Evolutionary conservation across 2,113 vertebrate species (phyloP).

Genomic region (Lepisosteus osseus): DNA sequence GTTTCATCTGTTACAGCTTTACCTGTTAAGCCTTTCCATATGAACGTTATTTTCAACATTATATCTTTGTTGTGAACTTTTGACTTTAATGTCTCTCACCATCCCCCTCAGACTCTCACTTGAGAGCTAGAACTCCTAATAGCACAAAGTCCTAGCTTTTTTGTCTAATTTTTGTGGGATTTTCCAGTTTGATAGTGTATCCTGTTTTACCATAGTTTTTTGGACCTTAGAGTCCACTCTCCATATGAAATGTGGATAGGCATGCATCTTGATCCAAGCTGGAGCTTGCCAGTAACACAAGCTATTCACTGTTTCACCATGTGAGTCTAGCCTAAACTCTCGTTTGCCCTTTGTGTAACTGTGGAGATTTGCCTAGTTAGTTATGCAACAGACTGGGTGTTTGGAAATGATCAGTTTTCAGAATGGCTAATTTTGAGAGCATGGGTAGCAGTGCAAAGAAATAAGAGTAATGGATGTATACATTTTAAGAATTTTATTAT

Average conservation of each 20-base stretch:
- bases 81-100: too few relatives aligned
- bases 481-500: not conserved
- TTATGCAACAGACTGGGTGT: conserved; percentile 34
- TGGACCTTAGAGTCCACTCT: not conserved
- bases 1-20: too few relatives aligned
- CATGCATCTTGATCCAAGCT: not conserved
- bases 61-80: too few relatives aligned
- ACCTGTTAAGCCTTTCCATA: too few relatives aligned
- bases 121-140: too few relatives aligned
- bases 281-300: not conserved
- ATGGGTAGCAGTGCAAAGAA: conserved; percentile 41
- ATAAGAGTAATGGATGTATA: not conserved
- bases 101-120: too few relatives aligned
- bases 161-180: not conserved
- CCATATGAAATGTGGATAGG: not conserved
- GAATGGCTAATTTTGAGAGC: conserved; percentile 55
- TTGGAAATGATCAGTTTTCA: conserved; percentile 56
- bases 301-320: not conserved
- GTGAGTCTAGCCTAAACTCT: not conserved
- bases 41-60: too few relatives aligned
- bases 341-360: not conserved
- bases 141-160: not conserved
- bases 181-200: not conserved
- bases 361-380: not conserved
- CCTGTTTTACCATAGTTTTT: too few relatives aligned